Percentiles rank a stretch among this genome's conserved stretches.
phyloP scores from a whole-genome alignment of 1,140 invertebrate species.

The Sarcophaga bullata region DNA sequence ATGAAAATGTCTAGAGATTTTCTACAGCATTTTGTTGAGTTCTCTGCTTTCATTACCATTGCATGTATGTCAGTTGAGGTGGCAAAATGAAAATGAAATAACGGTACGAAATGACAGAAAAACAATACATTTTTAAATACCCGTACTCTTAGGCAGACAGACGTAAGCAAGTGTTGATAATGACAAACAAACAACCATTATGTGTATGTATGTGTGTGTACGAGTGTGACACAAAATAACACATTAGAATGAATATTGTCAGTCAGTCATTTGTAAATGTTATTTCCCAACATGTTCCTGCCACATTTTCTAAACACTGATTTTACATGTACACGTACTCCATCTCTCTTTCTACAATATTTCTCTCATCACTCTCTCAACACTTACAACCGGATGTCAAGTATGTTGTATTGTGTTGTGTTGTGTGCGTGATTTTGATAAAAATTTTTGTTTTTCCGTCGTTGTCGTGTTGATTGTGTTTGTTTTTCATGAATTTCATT shows the following conservation, averaged over 20 bases:
- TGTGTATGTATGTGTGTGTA: too few relatives aligned
- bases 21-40: not conserved
- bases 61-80: not conserved
- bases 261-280: not conserved
- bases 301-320: slow-evolving; percentile 1
- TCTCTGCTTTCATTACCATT: not conserved
- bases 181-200: not conserved
- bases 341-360: too few relatives aligned
- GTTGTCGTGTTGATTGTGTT: too few relatives aligned
- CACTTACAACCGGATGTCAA: not conserved
- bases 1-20: not conserved
- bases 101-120: not conserved
- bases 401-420: not conserved
- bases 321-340: not conserved
- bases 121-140: not conserved
- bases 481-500: slow-evolving; percentile 10
- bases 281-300: slow-evolving; percentile 6
- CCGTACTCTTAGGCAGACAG: not conserved
- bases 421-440: not conserved
- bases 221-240: not conserved
- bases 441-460: not conserved
- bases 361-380: too few relatives aligned
- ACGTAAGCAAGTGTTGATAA: not conserved
- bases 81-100: not conserved
- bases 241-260: not conserved